Evolutionary conservation across 92 coral and sea anemone species (phyloP), one percentile per base, ranked within the genome.

Genomic region (Muricea muricata): DNA sequence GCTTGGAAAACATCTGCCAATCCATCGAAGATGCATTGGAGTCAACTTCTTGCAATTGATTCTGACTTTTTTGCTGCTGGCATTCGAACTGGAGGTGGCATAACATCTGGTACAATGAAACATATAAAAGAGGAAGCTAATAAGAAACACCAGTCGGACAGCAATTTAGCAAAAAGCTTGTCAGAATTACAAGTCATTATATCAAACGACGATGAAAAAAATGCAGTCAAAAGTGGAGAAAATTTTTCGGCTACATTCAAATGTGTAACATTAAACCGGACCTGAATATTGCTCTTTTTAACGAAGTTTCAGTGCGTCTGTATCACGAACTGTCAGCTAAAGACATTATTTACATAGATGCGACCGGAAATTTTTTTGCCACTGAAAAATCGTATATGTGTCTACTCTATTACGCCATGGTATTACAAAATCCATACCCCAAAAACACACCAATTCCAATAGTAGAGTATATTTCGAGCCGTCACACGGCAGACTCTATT

Each of bases 261-360:
- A 30, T 34, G 33, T 20, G 35, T 7, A 66, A 67, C 41, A 7
- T 81, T 6, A 30, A 63, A 1, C 56, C 35, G 12, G 50, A 55
- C 13, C 30, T 72, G 29, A 71, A 83, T 34, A 37, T 83, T 34
- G 79, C 50, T 2, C 71, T 83, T 52, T 83, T 65, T 65, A 70
- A 75, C 26, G 87, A 83, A 28, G 87, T 57, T 0, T 83, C 87
- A 7, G 66, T 83, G 7, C 31, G 80, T 7, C 15, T 71, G 0
- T 71, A 28, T 25, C 87, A 69, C 46, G 87, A 83, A 21, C 30
- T 83, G 33, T 7, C 79, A 57, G 29, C 6, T 8, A 31, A 34
- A 29, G 87, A 83, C 23, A 71, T 83, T 1, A 37, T 83, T 14
- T 70, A 83, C 70, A 33, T 83, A 0, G 79, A 83, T 23, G 87